Base-by-base conservation (phyloP, 2,888 invertebrate species). In the Microchrysa polita region DNA sequence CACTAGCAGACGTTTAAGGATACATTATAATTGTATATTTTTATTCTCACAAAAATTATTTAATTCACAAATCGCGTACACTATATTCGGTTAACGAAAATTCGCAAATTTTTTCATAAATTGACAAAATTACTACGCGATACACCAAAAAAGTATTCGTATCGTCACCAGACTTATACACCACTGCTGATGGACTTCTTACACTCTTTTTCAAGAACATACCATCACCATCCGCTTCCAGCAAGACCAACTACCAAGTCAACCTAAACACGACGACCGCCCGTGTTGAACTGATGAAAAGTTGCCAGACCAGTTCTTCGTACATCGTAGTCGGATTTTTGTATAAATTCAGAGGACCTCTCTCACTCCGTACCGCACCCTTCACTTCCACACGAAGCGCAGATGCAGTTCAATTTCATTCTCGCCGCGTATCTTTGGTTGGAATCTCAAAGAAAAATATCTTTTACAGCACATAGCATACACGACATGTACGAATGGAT, bases 251-350 rank as follows among this genome's bases (percentile, higher is more conserved):
- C n/a, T n/a, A n/a, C 27, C 27, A 34, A 34, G 27, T 5, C 65
- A n/a, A 65, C 65, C 65, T 65, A 34, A 65, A 65, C 65, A 65
- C 65, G 40, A 69, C 57, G 69, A 69, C 69, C 69, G 69, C 69
- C 69, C 69, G 69, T 69, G 69, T 69, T 55, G 55, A 69, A 69
- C 69, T 69, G 69, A 67, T n/a, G 67, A 69, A 69, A 69, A 69
- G 69, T 69, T 69, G 69, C 20, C 23, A 10, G 40, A 69, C 69
- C 69, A 69, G 69, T 69, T 69, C 55, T 18, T 57, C 42, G 34
- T 34, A 40, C 57, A 18, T 20, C 16, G 55, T 23, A 69, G 69
- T 22, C 22, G 69, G 69, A 69, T 69, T 55, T 14, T 48, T 22
- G 48, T 65, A 48, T 34, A n/a, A 12, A n/a, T 4, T 2, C 27